Conservation (phyloP, 2,113 vertebrate species). For the Talpa occidentalis region DNA sequence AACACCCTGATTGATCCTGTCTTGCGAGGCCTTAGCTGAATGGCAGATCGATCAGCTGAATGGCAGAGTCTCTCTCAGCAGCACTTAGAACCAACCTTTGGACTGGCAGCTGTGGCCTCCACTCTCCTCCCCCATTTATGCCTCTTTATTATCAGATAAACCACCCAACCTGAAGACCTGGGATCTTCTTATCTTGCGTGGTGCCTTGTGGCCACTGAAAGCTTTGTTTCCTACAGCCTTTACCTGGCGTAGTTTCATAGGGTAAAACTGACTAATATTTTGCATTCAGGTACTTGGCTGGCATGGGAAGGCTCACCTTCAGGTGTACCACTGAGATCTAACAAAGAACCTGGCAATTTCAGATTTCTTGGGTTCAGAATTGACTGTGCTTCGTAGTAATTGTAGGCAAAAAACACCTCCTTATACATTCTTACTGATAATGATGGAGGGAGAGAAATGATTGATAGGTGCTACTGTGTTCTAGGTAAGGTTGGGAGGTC, state of each 20-base stretch:
- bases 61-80: not conserved
- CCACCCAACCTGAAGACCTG: not conserved
- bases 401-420: not conserved
- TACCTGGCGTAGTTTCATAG: not conserved
- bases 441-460: not conserved
- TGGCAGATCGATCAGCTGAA: not conserved
- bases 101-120: not conserved
- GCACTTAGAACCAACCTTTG: not conserved
- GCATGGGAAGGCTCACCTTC: not conserved
- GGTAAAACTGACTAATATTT: not conserved
- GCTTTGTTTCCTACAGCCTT: not conserved
- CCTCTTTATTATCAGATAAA: not conserved
- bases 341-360: not conserved
- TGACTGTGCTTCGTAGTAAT: not conserved
- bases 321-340: not conserved
- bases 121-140: not conserved
- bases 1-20: not conserved
- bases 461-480: not conserved
- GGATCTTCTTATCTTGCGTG: not conserved
- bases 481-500: not conserved
- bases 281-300: not conserved
- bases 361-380: constrained; percentile 1
- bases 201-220: not conserved
- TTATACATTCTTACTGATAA: not conserved
- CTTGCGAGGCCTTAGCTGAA: not conserved